A percentile compares a stretch with the other conserved stretches of the same genome.
Evolutionary conservation across 2,113 vertebrate genomes (phyloP).

Genomic region (Hippocampus abdominalis): DNA sequence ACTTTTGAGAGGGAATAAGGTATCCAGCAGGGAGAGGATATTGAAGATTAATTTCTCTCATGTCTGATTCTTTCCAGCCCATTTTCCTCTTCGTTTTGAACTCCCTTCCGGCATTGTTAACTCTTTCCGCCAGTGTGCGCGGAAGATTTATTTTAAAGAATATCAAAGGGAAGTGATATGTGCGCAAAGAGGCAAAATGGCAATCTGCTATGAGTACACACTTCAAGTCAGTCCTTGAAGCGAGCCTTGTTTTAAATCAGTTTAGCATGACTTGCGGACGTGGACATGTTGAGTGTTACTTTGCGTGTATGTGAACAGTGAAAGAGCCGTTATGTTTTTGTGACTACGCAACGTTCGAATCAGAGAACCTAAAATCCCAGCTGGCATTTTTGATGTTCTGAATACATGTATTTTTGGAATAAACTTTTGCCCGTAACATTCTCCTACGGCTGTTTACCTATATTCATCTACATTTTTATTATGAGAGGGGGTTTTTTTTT

Average conservation of each 20-base stretch:
- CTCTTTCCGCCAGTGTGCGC: conserved; percentile 33
- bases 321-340: conserved; percentile 45
- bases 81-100: conserved; percentile 30
- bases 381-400: conserved; percentile 14
- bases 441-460: background rate
- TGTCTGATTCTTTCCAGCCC: conserved; percentile 57
- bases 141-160: conserved; percentile 28
- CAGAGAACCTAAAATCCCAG: conserved; percentile 19
- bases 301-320: conserved; percentile 27
- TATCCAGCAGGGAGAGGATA: conserved; percentile 71
- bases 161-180: conserved; percentile 8
- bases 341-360: conserved; percentile 43
- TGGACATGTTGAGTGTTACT: conserved; percentile 14
- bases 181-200: background rate
- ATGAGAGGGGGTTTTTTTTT: background rate
- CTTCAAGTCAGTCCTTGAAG: conserved; percentile 15
- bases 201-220: background rate
- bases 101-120: conserved; percentile 43
- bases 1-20: conserved; percentile 73
- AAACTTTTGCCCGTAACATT: background rate
- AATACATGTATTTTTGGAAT: background rate
- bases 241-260: conserved; percentile 40
- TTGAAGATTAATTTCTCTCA: conserved; percentile 73
- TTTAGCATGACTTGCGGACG: conserved; percentile 29
- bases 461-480: background rate